These are phyloP conservation scores for Cryptus viduatorius DNA, from an alignment of 2,888 invertebrate genomes.

Conservation along the genomic window DNA sequence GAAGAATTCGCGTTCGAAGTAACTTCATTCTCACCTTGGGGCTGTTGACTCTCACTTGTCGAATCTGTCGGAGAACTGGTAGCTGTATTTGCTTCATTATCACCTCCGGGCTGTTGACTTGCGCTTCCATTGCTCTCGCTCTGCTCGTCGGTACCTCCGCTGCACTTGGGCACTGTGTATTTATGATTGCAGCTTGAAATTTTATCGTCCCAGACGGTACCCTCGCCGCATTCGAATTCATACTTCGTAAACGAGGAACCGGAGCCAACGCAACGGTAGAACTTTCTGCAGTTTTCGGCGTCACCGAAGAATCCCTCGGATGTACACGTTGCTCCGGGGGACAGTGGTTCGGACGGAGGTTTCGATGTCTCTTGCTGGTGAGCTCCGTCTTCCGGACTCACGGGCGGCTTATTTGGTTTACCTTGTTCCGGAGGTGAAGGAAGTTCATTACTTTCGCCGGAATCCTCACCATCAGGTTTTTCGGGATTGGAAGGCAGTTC, in stretches of 20 bases:
- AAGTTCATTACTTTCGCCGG: slow-evolving; percentile 19
- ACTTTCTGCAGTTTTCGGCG: slow-evolving; percentile 85
- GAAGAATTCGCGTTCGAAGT: background rate
- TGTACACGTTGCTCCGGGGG: slow-evolving; percentile 34
- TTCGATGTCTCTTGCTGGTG: slow-evolving; percentile 32
- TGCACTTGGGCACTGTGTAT: slow-evolving; percentile 85
- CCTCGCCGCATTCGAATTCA: slow-evolving; percentile 88
- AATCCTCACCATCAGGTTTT: slow-evolving; percentile 25
- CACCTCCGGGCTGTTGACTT: slow-evolving; percentile 24
- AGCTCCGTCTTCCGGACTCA: slow-evolving; percentile 22
- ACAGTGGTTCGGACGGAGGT: slow-evolving; percentile 14
- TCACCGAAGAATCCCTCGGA: slow-evolving; percentile 60
- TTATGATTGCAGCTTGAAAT: slow-evolving; percentile 88
- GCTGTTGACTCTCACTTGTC: background rate
- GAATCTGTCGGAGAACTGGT: slow-evolving; percentile 12
- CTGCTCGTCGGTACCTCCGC: slow-evolving; percentile 44
- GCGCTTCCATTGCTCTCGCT: background rate
- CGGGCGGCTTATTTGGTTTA: slow-evolving; percentile 64
- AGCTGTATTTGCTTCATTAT: slow-evolving; percentile 14
- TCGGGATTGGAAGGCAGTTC: slow-evolving; percentile 44
- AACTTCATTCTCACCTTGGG: slow-evolving; percentile 1
- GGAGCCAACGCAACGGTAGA: slow-evolving; percentile 88
- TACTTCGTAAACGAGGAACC: slow-evolving; percentile 85
- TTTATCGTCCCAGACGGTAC: slow-evolving; percentile 90
- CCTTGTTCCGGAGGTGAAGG: slow-evolving; percentile 52